Base-by-base conservation (phyloP, 2,113 vertebrate species). In the Phrynocephalus versicolor region DNA sequence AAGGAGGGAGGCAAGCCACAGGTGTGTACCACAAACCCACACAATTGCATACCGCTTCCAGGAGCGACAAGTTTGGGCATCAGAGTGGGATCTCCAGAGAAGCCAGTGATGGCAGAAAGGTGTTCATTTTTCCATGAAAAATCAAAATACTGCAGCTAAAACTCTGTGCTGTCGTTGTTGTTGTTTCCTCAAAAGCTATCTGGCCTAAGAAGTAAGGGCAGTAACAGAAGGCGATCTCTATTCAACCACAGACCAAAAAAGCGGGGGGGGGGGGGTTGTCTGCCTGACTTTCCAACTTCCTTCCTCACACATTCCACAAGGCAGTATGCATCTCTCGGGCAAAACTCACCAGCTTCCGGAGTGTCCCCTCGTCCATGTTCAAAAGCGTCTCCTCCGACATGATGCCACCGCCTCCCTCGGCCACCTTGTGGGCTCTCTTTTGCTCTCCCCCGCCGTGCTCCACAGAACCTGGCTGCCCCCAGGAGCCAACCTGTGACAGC, bases 281-380 rank as follows among this genome's bases (percentile, higher is more conserved):
- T 64, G 7, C 60, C 19, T 35, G 21, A 65, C 27, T 35, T 45
- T 41, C 60, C 37, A 18, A 37, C 4, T 25, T 51, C 30, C 57
- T 27, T 27, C 12, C 2, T 1, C 12, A 6, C 8, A 1, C 27
- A n/a, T 71, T 82, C 39, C 41, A 37, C 7, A 2, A 4, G 39
- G 45, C 65, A 12, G 75, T 45, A n/a, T 14, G 41, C 41, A 25
- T 39, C 35, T 13, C 45, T 62, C 18, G 21, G 5, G 64, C 3
- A 45, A 30, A 58, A 93, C 96, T 95, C 89, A 97, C 96, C 95
- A 97, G 88, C 83, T 96, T 97, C 79, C 96, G 93, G 51, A 97
- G 89, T 37, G 95, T 93, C 37, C 94, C 96, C 80, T 97, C 96
- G 0, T 96, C 96, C 95, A 96, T 93, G 18, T 93, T 94, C 57